These are phyloP conservation scores for Ptyas mucosa DNA, from an alignment of 2,113 vertebrate species.

Conservation along the genomic window DNA sequence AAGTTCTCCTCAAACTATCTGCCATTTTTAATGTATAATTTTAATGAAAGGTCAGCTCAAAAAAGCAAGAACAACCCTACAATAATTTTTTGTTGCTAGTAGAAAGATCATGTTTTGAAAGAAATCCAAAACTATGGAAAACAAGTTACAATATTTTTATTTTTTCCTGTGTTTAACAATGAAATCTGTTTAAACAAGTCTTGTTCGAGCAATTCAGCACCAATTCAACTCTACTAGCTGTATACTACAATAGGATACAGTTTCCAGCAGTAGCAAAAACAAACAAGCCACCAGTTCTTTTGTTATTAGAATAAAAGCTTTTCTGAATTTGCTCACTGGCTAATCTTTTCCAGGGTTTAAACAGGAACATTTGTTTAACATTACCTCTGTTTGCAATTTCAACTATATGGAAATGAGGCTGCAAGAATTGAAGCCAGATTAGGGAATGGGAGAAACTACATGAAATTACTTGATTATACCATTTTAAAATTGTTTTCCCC, in stretches of 20 bases:
- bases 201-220: background rate
- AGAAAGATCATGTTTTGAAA: background rate
- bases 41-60: background rate
- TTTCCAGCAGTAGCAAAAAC: background rate
- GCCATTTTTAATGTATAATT: background rate
- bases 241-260: background rate
- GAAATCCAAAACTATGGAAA: background rate
- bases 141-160: background rate
- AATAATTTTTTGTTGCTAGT: background rate
- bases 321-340: background rate
- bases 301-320: background rate
- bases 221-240: background rate
- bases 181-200: background rate
- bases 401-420: background rate
- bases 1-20: background rate
- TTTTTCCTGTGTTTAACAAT: background rate
- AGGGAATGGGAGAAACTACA: background rate
- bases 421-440: background rate
- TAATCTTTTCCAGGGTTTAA: background rate
- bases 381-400: background rate
- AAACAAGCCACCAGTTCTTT: background rate
- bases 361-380: background rate
- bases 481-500: background rate
- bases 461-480: background rate
- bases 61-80: no score